These are phyloP conservation scores for Hemicordylus capensis DNA, from an alignment of 2,113 vertebrate genomes.

Conservation along the genomic window DNA sequence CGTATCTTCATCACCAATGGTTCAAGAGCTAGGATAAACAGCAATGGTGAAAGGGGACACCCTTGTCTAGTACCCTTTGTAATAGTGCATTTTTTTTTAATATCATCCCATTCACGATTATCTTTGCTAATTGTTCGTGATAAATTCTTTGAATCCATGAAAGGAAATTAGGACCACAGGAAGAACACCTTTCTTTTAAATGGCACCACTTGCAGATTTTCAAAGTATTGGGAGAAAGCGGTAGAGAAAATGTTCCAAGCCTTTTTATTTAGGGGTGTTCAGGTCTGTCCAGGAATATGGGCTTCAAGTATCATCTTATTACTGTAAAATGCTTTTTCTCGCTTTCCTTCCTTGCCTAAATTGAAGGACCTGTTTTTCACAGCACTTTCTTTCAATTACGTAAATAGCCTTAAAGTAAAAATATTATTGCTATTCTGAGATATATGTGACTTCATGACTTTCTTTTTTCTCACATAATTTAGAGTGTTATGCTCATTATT, in stretches of 20 bases:
- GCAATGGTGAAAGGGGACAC: too few species aligned
- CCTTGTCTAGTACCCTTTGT: too few species aligned
- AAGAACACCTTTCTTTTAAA: not conserved
- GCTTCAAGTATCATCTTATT: constrained; percentile 36
- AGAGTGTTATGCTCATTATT: constrained; percentile 56
- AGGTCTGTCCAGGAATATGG: not conserved
- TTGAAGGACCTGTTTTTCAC: constrained; percentile 57
- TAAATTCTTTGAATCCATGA: too few species aligned
- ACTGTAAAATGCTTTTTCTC: constrained; percentile 25
- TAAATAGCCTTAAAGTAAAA: constrained; percentile 42
- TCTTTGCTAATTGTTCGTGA: too few species aligned
- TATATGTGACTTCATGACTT: constrained; percentile 56
- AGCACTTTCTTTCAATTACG: constrained; percentile 56
- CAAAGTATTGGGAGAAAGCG: not conserved
- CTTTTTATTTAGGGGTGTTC: constrained; percentile 11
- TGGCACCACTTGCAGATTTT: not conserved
- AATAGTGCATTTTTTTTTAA: too few species aligned
- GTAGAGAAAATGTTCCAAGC: constrained; percentile 6
- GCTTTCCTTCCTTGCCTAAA: constrained; percentile 41
- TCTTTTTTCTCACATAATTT: constrained; percentile 54
- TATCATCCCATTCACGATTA: too few species aligned
- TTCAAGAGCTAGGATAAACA: too few species aligned
- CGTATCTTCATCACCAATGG: too few species aligned
- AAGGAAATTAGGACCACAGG: too few species aligned
- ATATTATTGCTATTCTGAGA: constrained; percentile 44